Evolutionary conservation across 2,113 vertebrate species (phyloP).

Genomic region (Phalacrocorax pelagicus): DNA sequence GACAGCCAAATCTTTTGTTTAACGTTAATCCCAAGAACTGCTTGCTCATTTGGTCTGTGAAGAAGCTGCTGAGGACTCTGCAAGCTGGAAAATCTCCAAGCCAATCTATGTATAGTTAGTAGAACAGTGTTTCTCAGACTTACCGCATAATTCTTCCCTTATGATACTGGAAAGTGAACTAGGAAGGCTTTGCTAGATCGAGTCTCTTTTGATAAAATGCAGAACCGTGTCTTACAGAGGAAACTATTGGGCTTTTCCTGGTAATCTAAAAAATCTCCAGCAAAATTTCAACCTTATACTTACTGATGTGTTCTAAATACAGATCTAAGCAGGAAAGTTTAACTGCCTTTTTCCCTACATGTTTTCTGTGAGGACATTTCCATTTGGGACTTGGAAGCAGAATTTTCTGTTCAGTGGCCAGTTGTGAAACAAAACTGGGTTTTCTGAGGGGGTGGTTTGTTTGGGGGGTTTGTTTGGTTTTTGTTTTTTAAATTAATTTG

Average conservation of each 20-base stretch:
- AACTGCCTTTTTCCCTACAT: not conserved
- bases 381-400: not conserved
- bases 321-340: not conserved
- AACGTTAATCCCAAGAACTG: not conserved
- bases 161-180: not conserved
- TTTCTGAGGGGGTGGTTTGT: too few relatives aligned
- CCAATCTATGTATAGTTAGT: constrained; percentile 10
- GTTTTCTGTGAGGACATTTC: not conserved
- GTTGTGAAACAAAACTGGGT: not conserved
- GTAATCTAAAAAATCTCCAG: not conserved
- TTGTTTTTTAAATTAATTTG: not conserved
- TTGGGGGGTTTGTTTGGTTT: not conserved
- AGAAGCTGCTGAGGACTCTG: constrained; percentile 32
- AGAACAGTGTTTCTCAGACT: constrained; percentile 2
- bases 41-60: not conserved
- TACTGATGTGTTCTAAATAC: not conserved
- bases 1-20: not conserved
- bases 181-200: not conserved
- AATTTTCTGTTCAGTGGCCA: not conserved
- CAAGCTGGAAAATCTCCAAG: constrained; percentile 37
- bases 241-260: not conserved
- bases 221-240: not conserved
- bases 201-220: not conserved
- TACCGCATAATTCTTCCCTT: not conserved
- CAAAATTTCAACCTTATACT: not conserved